Conservation (phyloP, 2,888 invertebrate genomes). For the Lasioglossum vierecki region DNA sequence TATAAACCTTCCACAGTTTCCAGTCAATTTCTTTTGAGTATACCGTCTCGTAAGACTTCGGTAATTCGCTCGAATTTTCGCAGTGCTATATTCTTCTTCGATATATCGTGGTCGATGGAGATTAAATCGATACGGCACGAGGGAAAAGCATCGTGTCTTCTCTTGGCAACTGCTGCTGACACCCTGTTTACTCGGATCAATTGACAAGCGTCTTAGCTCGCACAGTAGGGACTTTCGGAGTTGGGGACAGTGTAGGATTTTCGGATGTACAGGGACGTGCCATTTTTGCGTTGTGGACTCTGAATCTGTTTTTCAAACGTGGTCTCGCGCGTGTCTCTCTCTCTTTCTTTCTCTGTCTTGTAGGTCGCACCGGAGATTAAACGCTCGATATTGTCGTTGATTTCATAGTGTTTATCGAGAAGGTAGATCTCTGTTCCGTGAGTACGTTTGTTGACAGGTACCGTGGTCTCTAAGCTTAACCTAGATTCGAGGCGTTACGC, state of each 20-base stretch:
- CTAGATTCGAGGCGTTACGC: conserved; percentile 4
- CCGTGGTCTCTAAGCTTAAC: neutral
- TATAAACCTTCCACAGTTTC: neutral
- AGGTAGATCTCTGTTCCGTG: neutral
- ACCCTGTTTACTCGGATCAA: conserved; percentile 7
- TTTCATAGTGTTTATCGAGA: neutral
- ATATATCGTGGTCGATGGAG: neutral
- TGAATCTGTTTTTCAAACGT: neutral
- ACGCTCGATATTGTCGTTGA: neutral
- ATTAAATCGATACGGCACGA: neutral
- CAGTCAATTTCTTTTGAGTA: neutral
- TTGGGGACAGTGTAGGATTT: neutral
- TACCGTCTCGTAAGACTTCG: neutral
- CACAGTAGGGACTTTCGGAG: neutral
- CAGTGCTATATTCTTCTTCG: neutral
- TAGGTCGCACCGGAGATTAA: neutral
- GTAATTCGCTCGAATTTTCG: neutral
- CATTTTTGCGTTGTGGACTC: neutral
- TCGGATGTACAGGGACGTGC: neutral
- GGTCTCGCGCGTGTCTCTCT: neutral
- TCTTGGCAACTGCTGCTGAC: neutral
- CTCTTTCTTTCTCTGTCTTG: neutral
- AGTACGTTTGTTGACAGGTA: neutral
- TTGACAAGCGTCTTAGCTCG: neutral
- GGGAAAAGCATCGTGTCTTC: neutral